Percentiles rank a stretch among this genome's conserved stretches.
Evolutionary conservation across 2,888 invertebrate genomes (phyloP).

Genomic region (Aelia acuminata): DNA sequence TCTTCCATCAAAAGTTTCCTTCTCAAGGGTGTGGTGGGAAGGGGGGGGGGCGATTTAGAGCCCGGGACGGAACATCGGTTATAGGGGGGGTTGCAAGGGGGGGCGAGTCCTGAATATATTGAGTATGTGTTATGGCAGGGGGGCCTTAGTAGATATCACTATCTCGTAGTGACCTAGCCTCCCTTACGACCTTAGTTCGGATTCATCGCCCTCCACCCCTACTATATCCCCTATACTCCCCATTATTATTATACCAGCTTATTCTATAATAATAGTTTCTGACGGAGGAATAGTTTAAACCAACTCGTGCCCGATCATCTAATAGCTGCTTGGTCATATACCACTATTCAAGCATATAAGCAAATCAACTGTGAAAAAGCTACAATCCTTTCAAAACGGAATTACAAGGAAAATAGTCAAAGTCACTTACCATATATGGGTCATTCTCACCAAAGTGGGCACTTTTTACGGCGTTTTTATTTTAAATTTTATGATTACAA

Average conservation of each 20-base stretch:
- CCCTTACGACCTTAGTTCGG: neutral
- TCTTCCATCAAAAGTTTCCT: constrained; percentile 37
- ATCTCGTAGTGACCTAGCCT: neutral
- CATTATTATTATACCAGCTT: neutral
- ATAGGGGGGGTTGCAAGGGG: neutral
- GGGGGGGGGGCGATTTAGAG: no score
- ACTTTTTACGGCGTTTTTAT: no score
- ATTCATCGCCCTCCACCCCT: neutral
- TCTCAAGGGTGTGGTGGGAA: neutral
- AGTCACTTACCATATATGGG: no score
- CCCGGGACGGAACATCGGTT: neutral
- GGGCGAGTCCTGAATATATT: neutral
- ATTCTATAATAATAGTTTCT: neutral
- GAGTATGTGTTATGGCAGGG: neutral
- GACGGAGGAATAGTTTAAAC: neutral
- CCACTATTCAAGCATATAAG: no score
- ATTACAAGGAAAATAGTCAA: no score
- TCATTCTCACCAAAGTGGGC: no score
- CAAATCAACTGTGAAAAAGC: no score
- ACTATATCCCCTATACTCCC: neutral
- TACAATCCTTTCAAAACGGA: no score
- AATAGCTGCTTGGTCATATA: no score
- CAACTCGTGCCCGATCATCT: neutral
- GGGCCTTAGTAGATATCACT: no score
- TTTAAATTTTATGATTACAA: no score